A percentile compares a stretch with the other conserved stretches of the same genome.
Conservation (phyloP, 2,797 vertebrate species). For the Meda fulgida region DNA sequence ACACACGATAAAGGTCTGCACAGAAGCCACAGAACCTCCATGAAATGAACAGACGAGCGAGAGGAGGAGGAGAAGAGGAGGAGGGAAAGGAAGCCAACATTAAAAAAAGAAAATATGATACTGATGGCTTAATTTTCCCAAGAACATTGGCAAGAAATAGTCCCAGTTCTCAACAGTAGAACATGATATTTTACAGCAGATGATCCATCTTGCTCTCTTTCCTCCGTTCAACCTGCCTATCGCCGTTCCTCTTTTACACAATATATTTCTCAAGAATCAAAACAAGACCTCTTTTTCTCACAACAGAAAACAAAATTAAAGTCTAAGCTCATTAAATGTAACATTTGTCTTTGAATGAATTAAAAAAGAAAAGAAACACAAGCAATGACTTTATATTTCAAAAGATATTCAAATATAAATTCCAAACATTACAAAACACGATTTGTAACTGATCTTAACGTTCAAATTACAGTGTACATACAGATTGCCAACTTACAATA, state of each 20-base stretch:
- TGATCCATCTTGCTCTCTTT: slow-evolving; percentile 30
- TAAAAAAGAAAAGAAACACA: slow-evolving; percentile 47
- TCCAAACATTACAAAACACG: slow-evolving; percentile 67
- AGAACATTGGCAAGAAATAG: slow-evolving; percentile 48
- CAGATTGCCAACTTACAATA: slow-evolving; percentile 61
- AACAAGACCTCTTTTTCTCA: slow-evolving; percentile 37
- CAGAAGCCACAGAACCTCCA: background rate
- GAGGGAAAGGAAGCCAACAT: slow-evolving; percentile 17
- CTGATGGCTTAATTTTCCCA: slow-evolving; percentile 63
- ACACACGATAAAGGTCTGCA: slow-evolving; percentile 4
- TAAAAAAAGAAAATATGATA: slow-evolving; percentile 33
- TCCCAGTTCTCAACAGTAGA: slow-evolving; percentile 34
- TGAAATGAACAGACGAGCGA: slow-evolving; percentile 15
- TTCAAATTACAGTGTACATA: slow-evolving; percentile 68
- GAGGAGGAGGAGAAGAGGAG: slow-evolving; percentile 16
- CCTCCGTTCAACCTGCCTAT: slow-evolving; percentile 43
- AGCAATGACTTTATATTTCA: slow-evolving; percentile 48
- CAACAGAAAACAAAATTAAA: slow-evolving; percentile 43
- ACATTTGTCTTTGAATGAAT: slow-evolving; percentile 43
- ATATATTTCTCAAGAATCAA: slow-evolving; percentile 58
- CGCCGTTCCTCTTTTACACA: slow-evolving; percentile 63
- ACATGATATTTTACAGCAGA: slow-evolving; percentile 54
- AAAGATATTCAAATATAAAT: slow-evolving; percentile 70
- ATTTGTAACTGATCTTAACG: slow-evolving; percentile 69
- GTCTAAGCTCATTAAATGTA: slow-evolving; percentile 64